Evolutionary conservation across 2,888 invertebrate species (phyloP).

Genomic region (Tanypteryx hageni): DNA sequence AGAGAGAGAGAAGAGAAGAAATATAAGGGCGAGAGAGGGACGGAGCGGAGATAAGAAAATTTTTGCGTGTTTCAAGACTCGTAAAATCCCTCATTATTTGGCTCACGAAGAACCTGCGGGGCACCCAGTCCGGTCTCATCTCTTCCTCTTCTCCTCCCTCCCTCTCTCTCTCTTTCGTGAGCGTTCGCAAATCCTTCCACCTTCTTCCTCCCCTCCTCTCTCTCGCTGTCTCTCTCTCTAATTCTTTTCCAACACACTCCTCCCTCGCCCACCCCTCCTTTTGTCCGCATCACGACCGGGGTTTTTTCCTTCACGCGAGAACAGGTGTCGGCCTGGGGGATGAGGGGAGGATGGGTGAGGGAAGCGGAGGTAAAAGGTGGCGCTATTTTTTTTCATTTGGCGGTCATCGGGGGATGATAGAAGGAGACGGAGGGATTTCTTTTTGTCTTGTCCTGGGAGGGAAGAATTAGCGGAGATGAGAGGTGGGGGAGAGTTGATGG

Average conservation of each 20-base stretch:
- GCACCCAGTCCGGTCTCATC: background rate
- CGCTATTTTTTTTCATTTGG: background rate
- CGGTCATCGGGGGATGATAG: background rate
- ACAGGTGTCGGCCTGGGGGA: background rate
- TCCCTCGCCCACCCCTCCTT: background rate
- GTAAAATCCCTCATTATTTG: conserved; percentile 35
- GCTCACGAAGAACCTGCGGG: conserved; percentile 11
- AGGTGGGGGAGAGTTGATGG: background rate
- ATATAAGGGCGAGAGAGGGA: background rate
- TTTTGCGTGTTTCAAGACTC: conserved; percentile 28
- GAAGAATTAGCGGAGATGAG: background rate
- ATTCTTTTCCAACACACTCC: background rate
- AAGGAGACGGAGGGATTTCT: background rate
- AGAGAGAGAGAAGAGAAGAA: background rate
- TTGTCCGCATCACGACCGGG: background rate
- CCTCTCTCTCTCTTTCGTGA: background rate
- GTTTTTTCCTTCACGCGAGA: background rate
- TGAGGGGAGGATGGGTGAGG: background rate
- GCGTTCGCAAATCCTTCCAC: background rate
- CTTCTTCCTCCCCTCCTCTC: background rate
- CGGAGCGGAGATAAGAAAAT: background rate
- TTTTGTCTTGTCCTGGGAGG: background rate
- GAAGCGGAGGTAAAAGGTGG: background rate
- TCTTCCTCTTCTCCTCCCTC: background rate
- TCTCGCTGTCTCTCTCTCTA: background rate